Evolutionary conservation across 1,140 invertebrate species (phyloP).

Genomic region (Belonocnema kinseyi): DNA sequence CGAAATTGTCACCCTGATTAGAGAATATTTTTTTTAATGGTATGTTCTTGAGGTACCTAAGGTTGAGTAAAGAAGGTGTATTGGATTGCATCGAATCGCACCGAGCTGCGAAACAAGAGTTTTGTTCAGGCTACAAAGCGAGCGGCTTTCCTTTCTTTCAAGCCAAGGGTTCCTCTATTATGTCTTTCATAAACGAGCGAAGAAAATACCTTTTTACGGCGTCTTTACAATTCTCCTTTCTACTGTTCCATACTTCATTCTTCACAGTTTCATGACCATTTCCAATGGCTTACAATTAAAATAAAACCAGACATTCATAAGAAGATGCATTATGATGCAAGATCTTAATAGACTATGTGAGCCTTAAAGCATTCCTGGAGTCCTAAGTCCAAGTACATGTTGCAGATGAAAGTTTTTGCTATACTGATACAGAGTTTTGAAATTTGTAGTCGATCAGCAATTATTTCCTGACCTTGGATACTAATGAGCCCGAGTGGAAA

Average conservation of each 20-base stretch:
- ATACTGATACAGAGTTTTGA: too few relatives aligned
- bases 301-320: slow-evolving; percentile 3
- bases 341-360: slow-evolving; percentile 6
- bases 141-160: slow-evolving; percentile 13
- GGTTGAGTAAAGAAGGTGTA: not conserved
- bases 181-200: slow-evolving; percentile 24
- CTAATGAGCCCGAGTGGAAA: too few relatives aligned
- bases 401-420: too few relatives aligned
- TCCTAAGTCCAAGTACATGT: not conserved
- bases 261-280: slow-evolving; percentile 19
- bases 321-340: slow-evolving; percentile 6
- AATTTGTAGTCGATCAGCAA: too few relatives aligned
- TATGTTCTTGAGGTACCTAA: too few relatives aligned
- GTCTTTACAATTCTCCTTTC: slow-evolving; percentile 19
- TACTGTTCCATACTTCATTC: slow-evolving; percentile 2
- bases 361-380: not conserved
- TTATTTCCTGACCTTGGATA: too few relatives aligned
- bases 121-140: slow-evolving; percentile 8
- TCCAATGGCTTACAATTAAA: not conserved
- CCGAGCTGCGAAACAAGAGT: slow-evolving; percentile 21
- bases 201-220: slow-evolving; percentile 25
- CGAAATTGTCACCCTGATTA: too few relatives aligned
- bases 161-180: slow-evolving; percentile 29
- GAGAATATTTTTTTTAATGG: too few relatives aligned
- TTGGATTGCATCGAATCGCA: slow-evolving; percentile 18